Evolutionary conservation across 64 coral and sea anemone genomes (phyloP), one percentile per base, ranked within the genome.

Genomic region (Pocillopora damicornis): DNA sequence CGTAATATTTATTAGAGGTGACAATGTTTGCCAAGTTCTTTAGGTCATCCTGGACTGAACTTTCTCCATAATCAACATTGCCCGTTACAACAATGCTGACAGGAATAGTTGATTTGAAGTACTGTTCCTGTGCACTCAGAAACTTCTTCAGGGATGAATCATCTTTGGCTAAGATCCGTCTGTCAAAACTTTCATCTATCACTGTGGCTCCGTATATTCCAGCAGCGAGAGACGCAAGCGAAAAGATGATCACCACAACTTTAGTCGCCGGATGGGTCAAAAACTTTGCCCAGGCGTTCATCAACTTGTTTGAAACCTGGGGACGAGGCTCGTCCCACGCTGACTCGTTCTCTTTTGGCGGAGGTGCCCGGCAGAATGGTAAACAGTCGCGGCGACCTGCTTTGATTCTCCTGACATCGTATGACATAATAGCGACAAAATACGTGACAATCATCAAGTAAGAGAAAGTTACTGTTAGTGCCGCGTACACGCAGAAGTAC

Each of bases 391-490:
- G 68, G 35, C 89, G 89, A 42, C 63, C 61, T 22, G 89, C 89
- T 82, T 91, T 91, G 11, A 91, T 78, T 65, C 89, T 36, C 71
- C 45, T 69, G 59, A 82, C 79, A 38, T 91, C 89, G 35, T 66
- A 91, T 14, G 68, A 64, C 89, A 91, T 85, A 42, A 91, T 76
- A 15, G 89, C 89, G 22, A 91, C 89, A 63, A 91, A 91, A 25
- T 84, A 91, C 0, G 89, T 84, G 13, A 91, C 67, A 17, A 91
- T 75, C 89, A 91, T 82, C 14, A 91, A 34, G 64, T 84, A 91
- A 23, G 89, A 71, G 62, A 91, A 91, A 35, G 77, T 75, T 37
- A 91, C 82, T 11, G 80, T 37, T 59, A 91, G 11, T 5, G 89
- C 89, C 81, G 89, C 79, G 69, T 84, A 91, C 35, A 86, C 37